Base-by-base conservation (phyloP, 2,888 invertebrate genomes). In the Tribolium freemani region DNA sequence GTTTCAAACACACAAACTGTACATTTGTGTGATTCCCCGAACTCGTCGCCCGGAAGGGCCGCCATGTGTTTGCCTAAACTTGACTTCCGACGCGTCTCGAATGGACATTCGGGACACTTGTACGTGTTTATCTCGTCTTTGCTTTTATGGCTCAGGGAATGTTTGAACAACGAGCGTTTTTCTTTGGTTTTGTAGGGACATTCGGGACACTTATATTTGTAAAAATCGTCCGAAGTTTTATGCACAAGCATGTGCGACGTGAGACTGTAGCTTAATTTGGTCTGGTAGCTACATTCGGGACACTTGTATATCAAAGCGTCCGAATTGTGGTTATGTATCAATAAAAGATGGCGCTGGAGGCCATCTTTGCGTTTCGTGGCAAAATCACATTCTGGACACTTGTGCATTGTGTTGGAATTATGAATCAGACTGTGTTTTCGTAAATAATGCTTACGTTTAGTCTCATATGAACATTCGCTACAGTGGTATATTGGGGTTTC, bases 171-270 rank as follows among this genome's bases (percentile, higher is more conserved):
- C 6, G 74, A 64, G 13, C 76, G 61, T 44, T 73, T 74, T 30
- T 76, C 74, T 38, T 74, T 74, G 11, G 74, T 63, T 38, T 74
- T 60, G 54, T 72, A 76, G 2, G 63, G 53, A 50, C 76, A 76
- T 10, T 73, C 54, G n/a, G 56, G 4, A 50, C 76, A 76, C 50
- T 69, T 31, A 26, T 72, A 76, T 38, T 68, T 72, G 44, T 73
- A 57, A 10, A 76, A 66, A 48, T 74, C 74, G 5, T 74, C 74
- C 0, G 69, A 45, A 6, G 67, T 67, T 58, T 71, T 73, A 57
- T 77, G 75, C 9, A 73, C 66, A 26, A 68, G 11, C 53, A 70
- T 56, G 46, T 77, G 77, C 11, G 67, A 74, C 3, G 63, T 58
- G 5, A 75, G 66, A 26, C 72, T 71, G 8, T 74, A 71, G 26